phyloP scores from a whole-genome alignment of 1,140 invertebrate genomes.

The Archegozetes longisetosus region DNA sequence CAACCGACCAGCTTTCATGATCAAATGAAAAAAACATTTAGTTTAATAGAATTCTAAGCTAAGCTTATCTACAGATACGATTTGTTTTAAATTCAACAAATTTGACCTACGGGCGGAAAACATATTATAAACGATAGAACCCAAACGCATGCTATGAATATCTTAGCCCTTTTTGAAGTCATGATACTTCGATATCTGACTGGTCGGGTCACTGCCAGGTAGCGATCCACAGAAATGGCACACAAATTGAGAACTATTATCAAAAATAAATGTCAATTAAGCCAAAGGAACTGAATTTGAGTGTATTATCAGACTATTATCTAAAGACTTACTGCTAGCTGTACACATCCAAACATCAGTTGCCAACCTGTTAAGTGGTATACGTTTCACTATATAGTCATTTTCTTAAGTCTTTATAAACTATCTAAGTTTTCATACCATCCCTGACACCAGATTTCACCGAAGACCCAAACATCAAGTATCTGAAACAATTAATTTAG shows the following conservation, averaged over 20 bases:
- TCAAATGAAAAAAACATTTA: not conserved
- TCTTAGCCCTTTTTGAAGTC: conserved; percentile 68
- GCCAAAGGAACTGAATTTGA: not conserved
- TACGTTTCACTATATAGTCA: not conserved
- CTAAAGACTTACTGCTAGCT: conserved; percentile 32
- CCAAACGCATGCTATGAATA: conserved; percentile 79
- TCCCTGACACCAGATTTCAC: conserved; percentile 73
- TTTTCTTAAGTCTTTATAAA: not conserved
- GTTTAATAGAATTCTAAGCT: no score
- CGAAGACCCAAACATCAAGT: conserved; percentile 76
- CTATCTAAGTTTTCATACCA: conserved; percentile 41
- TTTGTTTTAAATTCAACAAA: no score
- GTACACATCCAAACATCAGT: conserved; percentile 95
- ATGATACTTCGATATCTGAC: conserved; percentile 81
- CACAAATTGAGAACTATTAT: conserved; percentile 68
- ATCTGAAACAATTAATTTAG: no score
- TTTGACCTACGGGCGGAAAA: conserved; percentile 55
- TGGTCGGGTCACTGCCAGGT: conserved; percentile 82
- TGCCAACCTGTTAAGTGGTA: conserved; percentile 37
- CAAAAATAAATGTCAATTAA: not conserved
- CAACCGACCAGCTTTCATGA: conserved; percentile 52
- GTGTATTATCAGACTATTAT: not conserved
- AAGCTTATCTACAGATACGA: no score
- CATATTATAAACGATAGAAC: conserved; percentile 88
- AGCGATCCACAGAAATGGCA: conserved; percentile 72